phyloP scores from a whole-genome alignment of 2,797 vertebrate genomes.

The Lindbergichthys nudifrons region DNA sequence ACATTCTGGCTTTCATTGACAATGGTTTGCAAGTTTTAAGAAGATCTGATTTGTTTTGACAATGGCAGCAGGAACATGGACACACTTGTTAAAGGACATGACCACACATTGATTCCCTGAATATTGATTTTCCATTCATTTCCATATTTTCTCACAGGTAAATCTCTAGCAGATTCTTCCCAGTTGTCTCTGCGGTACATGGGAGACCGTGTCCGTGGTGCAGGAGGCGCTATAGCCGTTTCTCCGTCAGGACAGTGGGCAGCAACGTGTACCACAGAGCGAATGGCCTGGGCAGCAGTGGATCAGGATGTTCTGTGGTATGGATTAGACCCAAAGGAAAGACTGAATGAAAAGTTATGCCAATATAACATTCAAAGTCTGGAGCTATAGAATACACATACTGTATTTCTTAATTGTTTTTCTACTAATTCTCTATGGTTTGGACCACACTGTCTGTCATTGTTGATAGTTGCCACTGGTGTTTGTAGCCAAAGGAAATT shows the following conservation, averaged over 20 bases:
- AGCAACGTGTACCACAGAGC: constrained; percentile 79
- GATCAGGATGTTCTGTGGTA: constrained; percentile 75
- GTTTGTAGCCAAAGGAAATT: not conserved
- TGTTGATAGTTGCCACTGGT: not conserved
- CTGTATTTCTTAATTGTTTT: not conserved
- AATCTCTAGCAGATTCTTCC: constrained; percentile 60
- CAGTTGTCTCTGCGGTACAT: constrained; percentile 79
- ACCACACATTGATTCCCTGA: not conserved
- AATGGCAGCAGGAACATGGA: not conserved
- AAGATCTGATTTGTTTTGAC: not conserved
- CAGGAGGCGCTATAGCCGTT: constrained; percentile 80
- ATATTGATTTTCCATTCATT: constrained; percentile 8
- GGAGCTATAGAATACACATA: too few relatives aligned
- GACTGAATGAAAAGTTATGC: constrained; percentile 53
- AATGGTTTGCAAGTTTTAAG: not conserved
- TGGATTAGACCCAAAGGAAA: constrained; percentile 76
- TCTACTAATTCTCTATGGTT: not conserved
- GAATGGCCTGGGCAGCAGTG: constrained; percentile 80
- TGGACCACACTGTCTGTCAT: not conserved
- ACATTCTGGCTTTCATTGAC: not conserved
- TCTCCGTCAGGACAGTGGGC: constrained; percentile 81
- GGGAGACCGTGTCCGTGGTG: constrained; percentile 79
- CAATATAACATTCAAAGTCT: constrained; percentile 26
- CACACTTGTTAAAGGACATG: not conserved
- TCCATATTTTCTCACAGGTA: constrained; percentile 62